Evolutionary conservation across 2,888 invertebrate species (phyloP).

Genomic region (Amiota mariae): DNA sequence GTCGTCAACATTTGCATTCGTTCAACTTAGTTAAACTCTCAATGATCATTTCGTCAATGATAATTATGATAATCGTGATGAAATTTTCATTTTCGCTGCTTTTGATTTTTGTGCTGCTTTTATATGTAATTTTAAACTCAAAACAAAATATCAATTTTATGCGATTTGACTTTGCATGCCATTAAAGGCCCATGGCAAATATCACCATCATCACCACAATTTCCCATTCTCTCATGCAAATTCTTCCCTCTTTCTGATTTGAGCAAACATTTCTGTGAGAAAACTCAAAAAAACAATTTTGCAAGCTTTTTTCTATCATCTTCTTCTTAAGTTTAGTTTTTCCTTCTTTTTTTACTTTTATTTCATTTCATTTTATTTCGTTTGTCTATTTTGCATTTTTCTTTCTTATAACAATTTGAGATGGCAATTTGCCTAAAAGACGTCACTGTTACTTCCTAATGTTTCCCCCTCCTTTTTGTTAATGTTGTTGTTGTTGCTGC

Average conservation of each 20-base stretch:
- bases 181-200: slow-evolving; percentile 25
- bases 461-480: slow-evolving; percentile 3
- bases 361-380: background rate
- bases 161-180: slow-evolving; percentile 44
- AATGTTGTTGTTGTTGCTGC: slow-evolving; percentile 25
- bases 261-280: no score
- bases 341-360: slow-evolving; percentile 25
- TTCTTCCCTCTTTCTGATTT: no score
- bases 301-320: background rate
- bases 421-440: slow-evolving; percentile 60
- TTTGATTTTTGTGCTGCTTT: slow-evolving; percentile 45
- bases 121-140: background rate
- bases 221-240: no score
- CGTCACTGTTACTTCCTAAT: slow-evolving; percentile 24
- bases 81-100: slow-evolving; percentile 63
- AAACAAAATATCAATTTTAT: slow-evolving; percentile 15
- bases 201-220: background rate
- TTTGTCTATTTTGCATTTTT: background rate
- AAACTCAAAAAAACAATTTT: background rate
- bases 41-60: slow-evolving; percentile 30
- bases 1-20: background rate
- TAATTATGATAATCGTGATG: slow-evolving; percentile 61
- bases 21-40: background rate
- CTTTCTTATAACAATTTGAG: slow-evolving; percentile 45
- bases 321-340: slow-evolving; percentile 5